Evolutionary conservation across 2,113 vertebrate species (phyloP).

Genomic region (Pleuronectes platessa): DNA sequence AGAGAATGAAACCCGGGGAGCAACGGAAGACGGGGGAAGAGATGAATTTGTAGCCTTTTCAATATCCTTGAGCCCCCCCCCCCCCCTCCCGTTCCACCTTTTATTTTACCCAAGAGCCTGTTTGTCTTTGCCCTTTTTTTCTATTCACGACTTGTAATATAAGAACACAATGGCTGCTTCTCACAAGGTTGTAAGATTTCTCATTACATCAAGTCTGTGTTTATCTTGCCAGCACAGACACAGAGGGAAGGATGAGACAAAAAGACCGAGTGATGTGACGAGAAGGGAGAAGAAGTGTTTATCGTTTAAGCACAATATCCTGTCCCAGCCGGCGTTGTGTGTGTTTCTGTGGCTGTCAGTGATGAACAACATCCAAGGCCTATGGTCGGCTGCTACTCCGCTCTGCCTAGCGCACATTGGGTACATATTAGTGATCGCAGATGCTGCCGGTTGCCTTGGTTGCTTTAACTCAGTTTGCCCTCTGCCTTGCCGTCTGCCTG

Average conservation of each 20-base stretch:
- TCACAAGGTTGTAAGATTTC: slow-evolving; percentile 68
- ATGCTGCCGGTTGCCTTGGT: slow-evolving; percentile 68
- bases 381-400: slow-evolving; percentile 23
- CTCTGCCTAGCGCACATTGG: slow-evolving; percentile 45
- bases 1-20: slow-evolving; percentile 22
- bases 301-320: slow-evolving; percentile 73
- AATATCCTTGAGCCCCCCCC: slow-evolving; percentile 75
- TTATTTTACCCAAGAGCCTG: slow-evolving; percentile 70
- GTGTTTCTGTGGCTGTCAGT: slow-evolving; percentile 37
- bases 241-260: slow-evolving; percentile 3
- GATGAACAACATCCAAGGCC: slow-evolving; percentile 49
- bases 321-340: slow-evolving; percentile 26
- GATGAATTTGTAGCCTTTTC: slow-evolving; percentile 84
- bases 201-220: slow-evolving; percentile 79
- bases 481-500: slow-evolving; percentile 61
- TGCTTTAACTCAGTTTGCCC: slow-evolving; percentile 59
- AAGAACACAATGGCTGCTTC: slow-evolving; percentile 70
- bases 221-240: slow-evolving; percentile 62
- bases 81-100: slow-evolving; percentile 43
- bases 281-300: slow-evolving; percentile 24
- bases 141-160: slow-evolving; percentile 75
- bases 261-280: slow-evolving; percentile 22
- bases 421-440: slow-evolving; percentile 76
- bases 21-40: slow-evolving; percentile 51
- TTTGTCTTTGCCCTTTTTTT: slow-evolving; percentile 79